These are phyloP conservation scores for Tetanocera ferruginea DNA, from an alignment of 2,888 invertebrate genomes.

Conservation along the genomic window DNA sequence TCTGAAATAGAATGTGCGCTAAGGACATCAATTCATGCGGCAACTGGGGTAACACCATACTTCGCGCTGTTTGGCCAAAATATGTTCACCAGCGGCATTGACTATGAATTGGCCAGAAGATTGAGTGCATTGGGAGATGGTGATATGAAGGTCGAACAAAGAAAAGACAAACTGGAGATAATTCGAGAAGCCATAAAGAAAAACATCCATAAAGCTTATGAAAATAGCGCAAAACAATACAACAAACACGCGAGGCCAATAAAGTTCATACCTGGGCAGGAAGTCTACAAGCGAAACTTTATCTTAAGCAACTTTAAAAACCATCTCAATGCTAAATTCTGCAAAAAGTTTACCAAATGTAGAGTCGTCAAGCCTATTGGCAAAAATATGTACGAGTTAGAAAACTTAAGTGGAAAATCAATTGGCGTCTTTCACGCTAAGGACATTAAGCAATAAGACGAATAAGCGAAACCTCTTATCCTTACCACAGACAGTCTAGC, in stretches of 20 bases:
- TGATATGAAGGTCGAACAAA: background rate
- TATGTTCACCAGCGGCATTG: conserved; percentile 33
- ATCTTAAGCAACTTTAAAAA: conserved; percentile 29
- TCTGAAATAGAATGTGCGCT: conserved; percentile 41
- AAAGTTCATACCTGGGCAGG: conserved; percentile 26
- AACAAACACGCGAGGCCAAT: conserved; percentile 18
- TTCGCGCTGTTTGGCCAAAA: conserved; percentile 34
- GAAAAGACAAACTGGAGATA: background rate
- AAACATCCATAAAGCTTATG: conserved; percentile 27
- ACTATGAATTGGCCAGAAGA: conserved; percentile 25
- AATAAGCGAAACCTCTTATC: background rate
- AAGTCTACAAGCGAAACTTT: conserved; percentile 37
- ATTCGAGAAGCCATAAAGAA: background rate
- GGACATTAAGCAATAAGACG: conserved; percentile 12
- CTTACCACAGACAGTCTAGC: background rate
- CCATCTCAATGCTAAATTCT: conserved; percentile 31
- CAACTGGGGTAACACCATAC: conserved; percentile 41
- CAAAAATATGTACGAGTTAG: conserved; percentile 32
- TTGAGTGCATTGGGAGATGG: conserved; percentile 7
- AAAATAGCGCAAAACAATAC: conserved; percentile 25
- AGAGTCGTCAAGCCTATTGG: conserved; percentile 22
- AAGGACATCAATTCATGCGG: conserved; percentile 32
- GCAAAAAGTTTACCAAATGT: conserved; percentile 35
- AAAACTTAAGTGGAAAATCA: conserved; percentile 12
- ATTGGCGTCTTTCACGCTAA: conserved; percentile 7